Evolutionary conservation across 2,113 vertebrate species (phyloP), one percentile per base, ranked within the genome.

Genomic region (Columbina picui): DNA sequence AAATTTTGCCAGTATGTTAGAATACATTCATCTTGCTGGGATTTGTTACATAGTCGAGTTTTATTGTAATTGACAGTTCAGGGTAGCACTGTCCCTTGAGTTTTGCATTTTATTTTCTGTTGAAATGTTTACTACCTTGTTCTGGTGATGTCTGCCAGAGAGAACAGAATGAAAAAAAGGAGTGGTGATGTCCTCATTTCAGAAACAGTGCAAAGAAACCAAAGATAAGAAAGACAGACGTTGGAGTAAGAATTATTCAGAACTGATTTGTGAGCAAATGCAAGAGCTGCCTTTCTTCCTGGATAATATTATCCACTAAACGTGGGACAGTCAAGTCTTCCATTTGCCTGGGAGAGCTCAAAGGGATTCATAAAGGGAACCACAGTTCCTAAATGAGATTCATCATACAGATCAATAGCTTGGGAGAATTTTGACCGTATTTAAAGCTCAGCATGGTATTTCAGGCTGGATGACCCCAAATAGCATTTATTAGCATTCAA

Each of bases 21-120:
- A 70, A 84, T 60, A 10, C 7, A 4, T 91, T 96, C 41, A 10
- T 15, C 71, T 67, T 87, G 57, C n/a, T 71, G 74, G 85, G 85
- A 68, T 69, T 59, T 90, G 69, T 89, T 96, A 38, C 49, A 32
- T 56, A 22, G 21, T 93, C 70, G 39, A 80, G 73, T 91, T 67
- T 97, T 93, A 96, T 95, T 93, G n/a, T 80, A 97, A 97, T 71
- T 91, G 97, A 95, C 96, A 96, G 63, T 84, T 96, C 49, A 56
- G 68, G 73, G 81, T 84, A 96, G 89, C 1, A 1, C 64, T 71
- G 34, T 77, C 70, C 88, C 88, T 93, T 45, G 61, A 90, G 50
- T 73, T 89, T 56, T 86, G 41, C 69, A 32, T 96, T 96, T 95
- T 95, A 78, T 84, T 91, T 89, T 84, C 69, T 85, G 47, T 56